Conservation (phyloP, 2,113 vertebrate genomes). For the Phasianus colchicus region DNA sequence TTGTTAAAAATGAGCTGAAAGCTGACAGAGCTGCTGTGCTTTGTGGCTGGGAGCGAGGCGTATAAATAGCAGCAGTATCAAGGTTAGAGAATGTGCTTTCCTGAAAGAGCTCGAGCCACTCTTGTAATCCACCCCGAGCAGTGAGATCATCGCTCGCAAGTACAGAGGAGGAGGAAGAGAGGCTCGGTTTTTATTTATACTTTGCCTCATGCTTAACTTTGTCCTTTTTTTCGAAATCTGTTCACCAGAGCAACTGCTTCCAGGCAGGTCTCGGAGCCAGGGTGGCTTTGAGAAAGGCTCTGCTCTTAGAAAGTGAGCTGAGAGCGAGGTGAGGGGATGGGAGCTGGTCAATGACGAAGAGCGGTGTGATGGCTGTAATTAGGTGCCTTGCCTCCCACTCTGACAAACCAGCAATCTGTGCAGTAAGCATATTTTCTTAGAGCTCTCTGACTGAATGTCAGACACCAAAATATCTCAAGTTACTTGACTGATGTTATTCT, state of each 20-base stretch:
- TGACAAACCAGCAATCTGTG: conserved; percentile 13
- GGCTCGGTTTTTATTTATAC: conserved; percentile 71
- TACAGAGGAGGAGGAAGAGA: conserved; percentile 64
- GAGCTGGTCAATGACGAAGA: neutral
- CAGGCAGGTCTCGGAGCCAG: neutral
- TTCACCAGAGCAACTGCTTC: conserved; percentile 8
- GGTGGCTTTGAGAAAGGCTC: neutral
- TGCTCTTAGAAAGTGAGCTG: neutral
- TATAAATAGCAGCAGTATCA: conserved; percentile 67
- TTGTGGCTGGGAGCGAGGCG: neutral
- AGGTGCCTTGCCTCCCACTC: conserved; percentile 40
- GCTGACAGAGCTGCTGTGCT: conserved; percentile 39
- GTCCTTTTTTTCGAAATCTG: conserved; percentile 65
- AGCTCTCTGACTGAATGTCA: conserved; percentile 55
- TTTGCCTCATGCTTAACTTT: conserved; percentile 66
- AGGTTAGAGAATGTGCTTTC: conserved; percentile 68
- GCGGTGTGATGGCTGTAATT: neutral
- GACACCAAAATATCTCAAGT: conserved; percentile 63
- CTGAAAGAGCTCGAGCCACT: conserved; percentile 66
- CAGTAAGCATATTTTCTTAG: conserved; percentile 60
- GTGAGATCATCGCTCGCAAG: conserved; percentile 65
- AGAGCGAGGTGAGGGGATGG: neutral
- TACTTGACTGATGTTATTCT: conserved; percentile 59
- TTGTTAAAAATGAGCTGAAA: neutral
- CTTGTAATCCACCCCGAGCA: conserved; percentile 57